A percentile compares a stretch with the other conserved stretches of the same genome.
These are phyloP conservation scores for Pheosia gnoma DNA, from an alignment of 2,888 invertebrate species.

Conservation along the genomic window DNA sequence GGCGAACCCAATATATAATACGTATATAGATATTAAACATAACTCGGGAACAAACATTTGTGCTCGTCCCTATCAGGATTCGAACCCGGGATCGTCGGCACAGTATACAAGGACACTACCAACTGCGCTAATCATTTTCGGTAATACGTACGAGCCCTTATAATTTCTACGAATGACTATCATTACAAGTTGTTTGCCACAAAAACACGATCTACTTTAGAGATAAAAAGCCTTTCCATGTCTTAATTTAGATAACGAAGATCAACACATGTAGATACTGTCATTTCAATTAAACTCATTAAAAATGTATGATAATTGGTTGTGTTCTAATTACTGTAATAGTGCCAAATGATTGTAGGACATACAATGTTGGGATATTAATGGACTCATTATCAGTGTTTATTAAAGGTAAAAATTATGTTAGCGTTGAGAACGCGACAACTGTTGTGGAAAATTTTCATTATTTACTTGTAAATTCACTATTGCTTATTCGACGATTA, in stretches of 20 bases:
- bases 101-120: no score
- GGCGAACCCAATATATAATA: no score
- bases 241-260: constrained; percentile 30
- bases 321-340: not conserved
- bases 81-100: no score
- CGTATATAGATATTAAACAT: no score
- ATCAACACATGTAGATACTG: constrained; percentile 30
- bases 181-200: constrained; percentile 10
- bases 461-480: no score
- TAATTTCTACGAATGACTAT: constrained; percentile 10
- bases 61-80: no score
- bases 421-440: no score
- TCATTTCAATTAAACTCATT: constrained; percentile 28
- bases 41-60: no score
- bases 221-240: constrained; percentile 37
- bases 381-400: not conserved
- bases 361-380: not conserved
- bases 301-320: constrained; percentile 18
- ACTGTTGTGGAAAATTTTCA: no score
- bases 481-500: no score
- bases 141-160: not conserved
- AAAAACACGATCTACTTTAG: constrained; percentile 18
- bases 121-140: no score
- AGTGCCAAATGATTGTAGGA: not conserved
- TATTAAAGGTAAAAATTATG: not conserved